phyloP scores from a whole-genome alignment of 1,140 invertebrate species.

The Drosophila guanche region DNA sequence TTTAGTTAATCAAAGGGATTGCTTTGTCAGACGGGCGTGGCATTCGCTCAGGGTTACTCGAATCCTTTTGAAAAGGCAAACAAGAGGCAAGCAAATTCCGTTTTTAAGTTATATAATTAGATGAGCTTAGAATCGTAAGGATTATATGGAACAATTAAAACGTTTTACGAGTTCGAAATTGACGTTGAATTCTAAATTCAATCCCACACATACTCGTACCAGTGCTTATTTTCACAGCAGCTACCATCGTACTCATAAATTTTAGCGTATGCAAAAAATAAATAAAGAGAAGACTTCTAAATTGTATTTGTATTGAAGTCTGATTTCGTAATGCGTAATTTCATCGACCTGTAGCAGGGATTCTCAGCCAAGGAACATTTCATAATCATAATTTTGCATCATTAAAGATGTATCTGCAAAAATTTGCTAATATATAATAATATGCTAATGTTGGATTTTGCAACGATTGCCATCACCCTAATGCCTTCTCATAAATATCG shows the following conservation, averaged over 20 bases:
- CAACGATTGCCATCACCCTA: slow-evolving; percentile 46
- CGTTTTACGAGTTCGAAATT: slow-evolving; percentile 21
- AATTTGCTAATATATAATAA: too few species aligned
- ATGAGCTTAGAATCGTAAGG: slow-evolving; percentile 13
- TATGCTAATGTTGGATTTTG: too few species aligned
- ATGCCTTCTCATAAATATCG: slow-evolving; percentile 29
- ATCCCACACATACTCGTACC: slow-evolving; percentile 16
- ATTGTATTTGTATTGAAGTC: slow-evolving; percentile 4
- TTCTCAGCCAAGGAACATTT: too few species aligned
- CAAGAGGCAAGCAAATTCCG: slow-evolving; percentile 29
- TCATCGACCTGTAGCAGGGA: too few species aligned
- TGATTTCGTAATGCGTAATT: too few species aligned
- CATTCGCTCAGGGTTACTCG: slow-evolving; percentile 44
- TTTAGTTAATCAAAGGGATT: slow-evolving; percentile 20
- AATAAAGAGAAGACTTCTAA: slow-evolving; percentile 46
- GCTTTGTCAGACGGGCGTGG: slow-evolving; percentile 2
- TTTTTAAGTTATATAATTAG: slow-evolving; percentile 41
- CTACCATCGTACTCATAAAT: slow-evolving; percentile 9
- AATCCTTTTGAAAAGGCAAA: slow-evolving; percentile 11
- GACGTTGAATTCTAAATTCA: slow-evolving; percentile 8
- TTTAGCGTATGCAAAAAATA: slow-evolving; percentile 54
- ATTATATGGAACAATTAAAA: slow-evolving; percentile 14
- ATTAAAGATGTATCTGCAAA: too few species aligned
- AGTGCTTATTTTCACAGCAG: neutral
- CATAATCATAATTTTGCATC: too few species aligned